Evolutionary conservation across 2,797 vertebrate species (phyloP).

Genomic region (Novumbra hubbsi): DNA sequence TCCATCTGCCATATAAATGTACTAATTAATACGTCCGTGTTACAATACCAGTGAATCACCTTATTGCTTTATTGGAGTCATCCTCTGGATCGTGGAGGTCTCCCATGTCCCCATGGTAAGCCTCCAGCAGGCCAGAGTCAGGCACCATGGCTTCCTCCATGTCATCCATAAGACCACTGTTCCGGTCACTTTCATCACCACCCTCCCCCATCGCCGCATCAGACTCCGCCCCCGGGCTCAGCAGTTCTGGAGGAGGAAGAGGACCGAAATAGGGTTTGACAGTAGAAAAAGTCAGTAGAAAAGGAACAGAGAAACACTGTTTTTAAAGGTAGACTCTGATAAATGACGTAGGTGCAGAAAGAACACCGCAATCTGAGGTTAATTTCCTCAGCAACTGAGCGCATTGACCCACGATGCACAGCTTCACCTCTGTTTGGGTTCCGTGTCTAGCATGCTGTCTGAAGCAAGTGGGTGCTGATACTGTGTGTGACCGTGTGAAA

Average conservation of each 20-base stretch:
- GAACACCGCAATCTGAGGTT: no score
- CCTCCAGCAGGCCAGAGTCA: slow-evolving; percentile 76
- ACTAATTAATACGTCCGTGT: not conserved
- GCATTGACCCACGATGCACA: no score
- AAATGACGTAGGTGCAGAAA: no score
- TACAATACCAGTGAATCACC: slow-evolving; percentile 65
- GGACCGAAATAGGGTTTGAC: not conserved
- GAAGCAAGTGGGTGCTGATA: no score
- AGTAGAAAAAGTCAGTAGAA: not conserved
- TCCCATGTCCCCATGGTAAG: slow-evolving; percentile 77
- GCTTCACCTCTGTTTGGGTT: no score
- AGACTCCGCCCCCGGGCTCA: slow-evolving; percentile 91
- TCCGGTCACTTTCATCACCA: slow-evolving; percentile 83
- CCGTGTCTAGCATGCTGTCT: no score
- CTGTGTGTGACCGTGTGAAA: no score
- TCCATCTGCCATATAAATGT: not conserved
- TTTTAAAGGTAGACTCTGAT: no score
- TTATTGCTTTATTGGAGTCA: slow-evolving; percentile 90
- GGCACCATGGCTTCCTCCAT: slow-evolving; percentile 86
- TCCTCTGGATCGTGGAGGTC: slow-evolving; percentile 90
- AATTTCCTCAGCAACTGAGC: no score
- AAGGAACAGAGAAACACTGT: not conserved
- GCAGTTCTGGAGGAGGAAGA: slow-evolving; percentile 76
- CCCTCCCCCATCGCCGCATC: slow-evolving; percentile 90
- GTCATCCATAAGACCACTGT: slow-evolving; percentile 84